Base-by-base conservation (phyloP, 2,113 vertebrate genomes). In the Cairina moschata region DNA sequence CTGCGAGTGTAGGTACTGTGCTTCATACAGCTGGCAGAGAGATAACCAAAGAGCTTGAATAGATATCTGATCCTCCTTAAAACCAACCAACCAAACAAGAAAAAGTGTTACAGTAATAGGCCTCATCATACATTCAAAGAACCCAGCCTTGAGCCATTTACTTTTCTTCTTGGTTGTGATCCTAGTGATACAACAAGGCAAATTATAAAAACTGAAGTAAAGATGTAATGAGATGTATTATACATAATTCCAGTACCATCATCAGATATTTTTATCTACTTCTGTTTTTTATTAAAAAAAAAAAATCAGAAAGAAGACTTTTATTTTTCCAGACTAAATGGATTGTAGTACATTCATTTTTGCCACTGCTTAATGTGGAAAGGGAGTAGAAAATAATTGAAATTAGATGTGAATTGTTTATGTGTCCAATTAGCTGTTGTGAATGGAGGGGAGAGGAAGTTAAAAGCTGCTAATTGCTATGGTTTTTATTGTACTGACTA, bases 321-420 rank as follows among this genome's bases (percentile, higher is more conserved):
- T 88, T 95, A 40, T 15, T 79, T 86, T 92, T 77, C 78, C 63
- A 65, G 59, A 59, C 71, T 65, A 80, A 94, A 80, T 95, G 59
- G 89, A 54, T 56, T 71, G 75, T 86, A 94, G 69, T 81, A 67
- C 74, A 44, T 67, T 89, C 93, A 66, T 54, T 96, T 86, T 97
- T 96, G 82, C 87, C 20, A 68, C 82, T 88, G 54, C 84, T 97
- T 95, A 77, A 92, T 96, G 91, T 73, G 74, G 96, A 95, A 66
- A 40, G 6, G 68, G 88, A 80, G 84, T 81, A 2, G 0, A 28
- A 84, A 93, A 83, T 96, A 92, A 92, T 6, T 34, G 32, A 89
- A 95, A 91, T 95, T 81, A 86, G 59, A 34, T 72, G 9, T 73
- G 32, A 79, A 76, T 92, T 86, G 85, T 86, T 85, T 90, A 59